Evolutionary conservation across 2,888 invertebrate species (phyloP).

Genomic region (Xiphydria camelus): DNA sequence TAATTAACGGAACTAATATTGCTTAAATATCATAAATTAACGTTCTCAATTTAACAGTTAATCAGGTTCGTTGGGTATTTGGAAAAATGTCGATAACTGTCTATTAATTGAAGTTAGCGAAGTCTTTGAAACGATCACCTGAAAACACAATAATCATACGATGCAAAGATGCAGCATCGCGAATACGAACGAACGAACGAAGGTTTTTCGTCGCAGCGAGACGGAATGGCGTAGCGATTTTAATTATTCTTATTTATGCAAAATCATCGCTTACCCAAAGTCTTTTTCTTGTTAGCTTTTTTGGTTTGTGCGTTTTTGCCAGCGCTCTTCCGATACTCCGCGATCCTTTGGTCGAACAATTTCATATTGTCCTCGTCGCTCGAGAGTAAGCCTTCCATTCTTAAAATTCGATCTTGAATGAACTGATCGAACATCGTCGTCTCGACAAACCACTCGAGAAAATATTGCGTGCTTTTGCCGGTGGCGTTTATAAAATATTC

Average conservation of each 20-base stretch:
- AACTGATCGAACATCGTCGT: conserved; percentile 85
- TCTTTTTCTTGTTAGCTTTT: conserved; percentile 32
- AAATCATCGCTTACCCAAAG: conserved; percentile 34
- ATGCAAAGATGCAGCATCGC: too few species aligned
- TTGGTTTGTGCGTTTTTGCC: conserved; percentile 27
- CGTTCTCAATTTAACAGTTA: background rate
- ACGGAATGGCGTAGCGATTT: too few species aligned
- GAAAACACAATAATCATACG: conserved; percentile 5
- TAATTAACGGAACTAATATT: conserved; percentile 1
- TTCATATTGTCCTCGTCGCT: conserved; percentile 27
- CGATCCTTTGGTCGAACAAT: conserved; percentile 28
- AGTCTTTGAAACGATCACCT: conserved; percentile 52
- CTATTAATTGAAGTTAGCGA: conserved; percentile 35
- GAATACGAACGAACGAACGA: too few species aligned
- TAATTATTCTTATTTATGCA: too few species aligned
- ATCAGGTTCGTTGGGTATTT: conserved; percentile 8
- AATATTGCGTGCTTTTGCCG: conserved; percentile 72
- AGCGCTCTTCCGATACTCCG: conserved; percentile 24
- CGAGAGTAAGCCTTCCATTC: conserved; percentile 32
- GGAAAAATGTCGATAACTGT: background rate
- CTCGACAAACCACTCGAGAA: conserved; percentile 85
- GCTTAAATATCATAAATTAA: background rate
- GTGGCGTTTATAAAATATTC: conserved; percentile 71
- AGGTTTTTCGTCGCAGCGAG: too few species aligned
- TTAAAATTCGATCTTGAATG: conserved; percentile 59